Base-by-base conservation (phyloP, 2,888 invertebrate species). In the Parascotia fuliginaria region DNA sequence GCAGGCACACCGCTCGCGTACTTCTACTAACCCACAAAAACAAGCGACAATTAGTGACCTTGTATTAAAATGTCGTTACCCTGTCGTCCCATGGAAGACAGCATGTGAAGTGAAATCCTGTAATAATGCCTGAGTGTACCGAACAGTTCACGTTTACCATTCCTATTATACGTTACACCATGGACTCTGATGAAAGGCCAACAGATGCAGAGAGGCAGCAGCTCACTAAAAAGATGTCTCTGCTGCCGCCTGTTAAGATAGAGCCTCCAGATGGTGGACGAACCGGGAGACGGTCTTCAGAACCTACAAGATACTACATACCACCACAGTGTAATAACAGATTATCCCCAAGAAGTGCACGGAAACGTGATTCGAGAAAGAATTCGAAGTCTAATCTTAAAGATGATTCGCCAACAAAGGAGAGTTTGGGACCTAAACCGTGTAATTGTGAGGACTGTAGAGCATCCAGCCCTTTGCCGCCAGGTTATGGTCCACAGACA, bases 391-490 rank as follows among this genome's bases (percentile, higher is more conserved):
- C 80, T 6, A 84, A 77, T 41, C 53, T 80, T 12, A 87, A 81
- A 51, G 79, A 78, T 42, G 83, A 79, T 41, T 73, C 82, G 42
- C 74, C 79, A 1, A 68, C 75, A 22, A 85, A 85, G 52, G 85
- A 85, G 11, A 67, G 65, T 32, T 75, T 84, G 28, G 88, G 91
- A 12, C 85, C 79, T 1, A 87, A 88, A 61, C 92, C 90, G 43
- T 87, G 91, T 70, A 89, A 88, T 61, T 92, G 92, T 73, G 90
- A 88, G 60, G 87, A 90, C 41, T 92, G 92, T 48, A 81, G 93
- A 32, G 87, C 94, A 0, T 89, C 94, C 0, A 93, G 93, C 58
- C 93, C 93, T 0, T 64, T 89, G 41, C 89, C 90, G 0, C 89
- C 90, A 0, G 91, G 91, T 0, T 92, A 91, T 49, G 89, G 89